Evolutionary conservation across 2,113 vertebrate genomes (phyloP).

Genomic region (Rhinopithecus roxellana): DNA sequence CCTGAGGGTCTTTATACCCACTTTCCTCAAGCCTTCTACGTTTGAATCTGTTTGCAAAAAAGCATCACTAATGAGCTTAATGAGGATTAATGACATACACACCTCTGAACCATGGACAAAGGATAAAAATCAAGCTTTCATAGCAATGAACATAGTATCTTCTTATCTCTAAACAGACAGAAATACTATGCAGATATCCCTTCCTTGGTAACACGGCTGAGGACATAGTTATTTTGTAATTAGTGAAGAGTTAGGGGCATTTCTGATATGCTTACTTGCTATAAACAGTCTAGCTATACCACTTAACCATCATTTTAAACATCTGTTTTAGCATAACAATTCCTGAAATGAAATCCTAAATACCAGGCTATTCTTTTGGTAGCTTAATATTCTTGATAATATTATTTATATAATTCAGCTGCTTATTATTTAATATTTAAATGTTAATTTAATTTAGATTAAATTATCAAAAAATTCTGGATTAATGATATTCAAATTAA

Average conservation of each 20-base stretch:
- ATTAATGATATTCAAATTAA: background rate
- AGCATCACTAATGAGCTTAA: background rate
- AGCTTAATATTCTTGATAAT: background rate
- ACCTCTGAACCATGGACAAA: background rate
- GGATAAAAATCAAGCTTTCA: background rate
- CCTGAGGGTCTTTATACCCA: background rate
- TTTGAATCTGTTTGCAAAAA: background rate
- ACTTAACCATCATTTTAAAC: conserved; percentile 1
- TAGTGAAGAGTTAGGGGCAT: background rate
- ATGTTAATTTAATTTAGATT: background rate
- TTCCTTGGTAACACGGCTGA: background rate
- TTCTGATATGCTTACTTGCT: background rate
- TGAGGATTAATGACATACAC: background rate
- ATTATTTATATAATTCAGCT: background rate
- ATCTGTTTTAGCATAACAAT: background rate
- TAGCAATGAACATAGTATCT: background rate
- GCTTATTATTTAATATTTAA: background rate
- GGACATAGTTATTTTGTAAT: background rate
- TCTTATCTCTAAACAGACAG: background rate
- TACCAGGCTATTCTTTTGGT: background rate
- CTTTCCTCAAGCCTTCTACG: background rate
- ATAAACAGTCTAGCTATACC: background rate
- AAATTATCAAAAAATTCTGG: background rate
- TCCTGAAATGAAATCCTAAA: background rate
- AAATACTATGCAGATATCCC: background rate